Evolutionary conservation across 1,140 invertebrate genomes (phyloP), one percentile per base, ranked within the genome.

Genomic region (Scaptomyza graminum): DNA sequence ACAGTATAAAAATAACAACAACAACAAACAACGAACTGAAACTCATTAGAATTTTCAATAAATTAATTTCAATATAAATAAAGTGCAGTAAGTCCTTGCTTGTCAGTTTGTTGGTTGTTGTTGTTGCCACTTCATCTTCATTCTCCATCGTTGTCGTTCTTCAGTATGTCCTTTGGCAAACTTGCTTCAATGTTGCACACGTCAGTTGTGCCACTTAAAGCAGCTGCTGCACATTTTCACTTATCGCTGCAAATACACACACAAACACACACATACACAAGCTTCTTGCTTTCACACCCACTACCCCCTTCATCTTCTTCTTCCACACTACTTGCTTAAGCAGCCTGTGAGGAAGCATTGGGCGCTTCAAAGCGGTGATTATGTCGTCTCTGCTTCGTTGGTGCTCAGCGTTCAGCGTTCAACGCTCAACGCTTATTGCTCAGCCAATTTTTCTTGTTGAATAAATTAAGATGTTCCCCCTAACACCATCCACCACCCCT

Each of bases 31-130:
- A 22, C 18, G 3, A n/a, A n/a, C 12, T 41, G 37, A n/a, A 75
- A 64, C 82, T 85, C 83, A 87, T 85, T 87, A 87, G 74, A 76
- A 87, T 87, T 83, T 87, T 87, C 82, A 78, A 87, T 87, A 85
- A 85, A 87, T 85, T 87, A 87, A 85, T 82, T 85, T 82, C 83
- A 85, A 85, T 87, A 84, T 74, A 65, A 74, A 78, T 87, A 71
- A 69, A 87, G 69, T 87, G 81, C 37, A 12, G 18, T 22, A 22
- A 22, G 15, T 57, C 44, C 39, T 16, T 41, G 37, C 68, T 34
- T 80, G 72, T 65, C 79, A 51, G 63, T 73, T 73, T 57, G 67
- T 67, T 66, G 43, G 15, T 44, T 52, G 43, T 28, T 56, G 37
- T 25, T 31, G 11, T 18, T 57, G 82, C 62, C 81, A 85, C 82